These are phyloP conservation scores for Mesocentrotus franciscanus DNA, from an alignment of 53 echinoderm and acorn worm genomes.

Conservation along the genomic window DNA sequence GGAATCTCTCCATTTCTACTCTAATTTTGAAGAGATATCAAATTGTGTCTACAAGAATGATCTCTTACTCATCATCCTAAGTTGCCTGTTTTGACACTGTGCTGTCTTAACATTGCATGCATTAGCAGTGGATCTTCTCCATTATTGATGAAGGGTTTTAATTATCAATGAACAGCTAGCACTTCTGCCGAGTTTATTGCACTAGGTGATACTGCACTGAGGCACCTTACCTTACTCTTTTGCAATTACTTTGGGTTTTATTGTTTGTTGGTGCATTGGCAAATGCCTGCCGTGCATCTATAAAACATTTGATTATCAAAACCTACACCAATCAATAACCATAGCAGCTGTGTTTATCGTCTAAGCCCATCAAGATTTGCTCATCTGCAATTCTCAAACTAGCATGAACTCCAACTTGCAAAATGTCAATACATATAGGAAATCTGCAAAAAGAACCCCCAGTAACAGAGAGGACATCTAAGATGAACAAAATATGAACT, in stretches of 20 bases:
- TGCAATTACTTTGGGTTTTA: slow-evolving; percentile 44
- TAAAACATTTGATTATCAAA: slow-evolving; percentile 63
- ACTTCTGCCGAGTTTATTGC: slow-evolving; percentile 28
- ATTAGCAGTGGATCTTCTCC: slow-evolving; percentile 33
- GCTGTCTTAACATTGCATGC: not conserved
- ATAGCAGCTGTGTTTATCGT: slow-evolving; percentile 56
- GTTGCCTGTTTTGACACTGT: not conserved
- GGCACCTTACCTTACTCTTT: slow-evolving; percentile 28
- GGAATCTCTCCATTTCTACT: not conserved
- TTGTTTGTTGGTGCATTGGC: slow-evolving; percentile 41
- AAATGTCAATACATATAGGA: not conserved
- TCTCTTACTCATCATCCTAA: slow-evolving; percentile 41
- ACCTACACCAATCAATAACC: slow-evolving; percentile 57
- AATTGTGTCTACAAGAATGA: slow-evolving; percentile 5
- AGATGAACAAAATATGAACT: too few species aligned
- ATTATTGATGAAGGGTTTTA: slow-evolving; percentile 51
- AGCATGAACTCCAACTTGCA: not conserved
- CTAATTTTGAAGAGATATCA: not conserved
- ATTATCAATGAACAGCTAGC: slow-evolving; percentile 37
- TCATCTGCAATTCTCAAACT: not conserved
- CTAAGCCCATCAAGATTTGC: slow-evolving; percentile 23
- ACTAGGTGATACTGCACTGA: not conserved
- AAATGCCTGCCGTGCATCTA: slow-evolving; percentile 29
- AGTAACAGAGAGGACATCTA: not conserved
- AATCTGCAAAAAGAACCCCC: not conserved